Evolutionary conservation across 2,888 invertebrate species (phyloP), one percentile per base, ranked within the genome.

Genomic region (Lasioglossum leucozonium): DNA sequence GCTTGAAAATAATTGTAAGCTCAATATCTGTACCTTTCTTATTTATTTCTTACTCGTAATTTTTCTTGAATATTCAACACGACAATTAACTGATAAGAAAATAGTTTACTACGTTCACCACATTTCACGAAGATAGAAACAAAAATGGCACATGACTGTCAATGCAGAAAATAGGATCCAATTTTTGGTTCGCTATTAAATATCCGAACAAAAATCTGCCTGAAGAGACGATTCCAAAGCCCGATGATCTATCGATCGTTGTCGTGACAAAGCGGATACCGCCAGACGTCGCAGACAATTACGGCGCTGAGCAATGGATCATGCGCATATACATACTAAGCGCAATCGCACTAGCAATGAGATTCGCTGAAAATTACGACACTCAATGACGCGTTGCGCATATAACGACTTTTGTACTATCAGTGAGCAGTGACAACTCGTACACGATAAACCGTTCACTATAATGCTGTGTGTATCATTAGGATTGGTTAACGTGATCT

Each of bases 341-440:
- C 78, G 40, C 69, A 42, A 58, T 69, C 42, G 34, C 30, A 40
- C 37, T 16, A 44, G 58, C 67, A 55, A 44, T 58, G 26, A 62
- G 16, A 62, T 30, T 62, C 37, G 16, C n/a, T 47, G 34, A 26
- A 47, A 71, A 81, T 69, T 18, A 34, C 42, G 37, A 55, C 58
- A 69, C 44, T 58, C 13, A 58, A n/a, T n/a, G 42, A 62, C 26
- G 47, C 40, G 51, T 40, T 55, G 10, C 67, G 42, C n/a, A 47
- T 37, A 62, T 62, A 62, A 55, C 16, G 16, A 62, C 5, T 62
- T 18, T 6, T 22, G 40, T 40, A 40, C 18, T 44, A 1, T 69
- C 37, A 16, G 18, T 37, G 42, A 34, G 51, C 18, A 55, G 18
- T 44, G 37, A 13, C 44, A 55, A 77, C 26, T 69, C 55, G 4